Evolutionary conservation across 2,888 invertebrate genomes (phyloP), one percentile per base, ranked within the genome.

Genomic region (Tenthredo amoena): DNA sequence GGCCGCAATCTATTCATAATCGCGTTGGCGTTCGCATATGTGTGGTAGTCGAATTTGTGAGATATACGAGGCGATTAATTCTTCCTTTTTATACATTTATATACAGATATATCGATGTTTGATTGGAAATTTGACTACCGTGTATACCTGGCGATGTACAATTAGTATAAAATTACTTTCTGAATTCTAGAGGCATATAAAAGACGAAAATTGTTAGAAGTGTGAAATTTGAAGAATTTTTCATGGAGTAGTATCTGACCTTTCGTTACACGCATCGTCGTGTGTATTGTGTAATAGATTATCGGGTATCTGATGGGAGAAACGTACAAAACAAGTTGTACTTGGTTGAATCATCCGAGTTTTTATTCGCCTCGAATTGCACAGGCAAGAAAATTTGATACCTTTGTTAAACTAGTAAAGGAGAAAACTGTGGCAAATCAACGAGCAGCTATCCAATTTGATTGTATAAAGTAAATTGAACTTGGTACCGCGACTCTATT

Each of bases 391-490:
- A 68, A 68, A 68, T 68, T 68, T 34, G 6, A 34, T 26, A 68
- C 34, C 3, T 34, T 34, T 34, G 34, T 21, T 68, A 34, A 68
- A 34, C 68, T 18, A 15, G 18, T 34, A 9, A 18, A 74, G 2
- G 5, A 74, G 10, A 43, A 74, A 74, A 26, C 15, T 74, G 6
- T 43, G 21, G 12, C 43, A 74, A n/a, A n/a, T n/a, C 15, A 40
- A 18, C 43, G n/a, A 43, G 7, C 26, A 74, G 43, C 40, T 26
- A 9, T 74, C 21, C 18, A 43, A 18, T 74, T 74, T 43, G 43
- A 74, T 74, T 74, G 72, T 74, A 40, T 43, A 43, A 43, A 74
- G 40, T 74, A 43, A 74, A 74, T 74, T 74, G 31, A 43, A 43
- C 40, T 74, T 74, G 40, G 43, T 43, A n/a, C 43, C 4, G 62